Conservation (phyloP, 2,113 vertebrate genomes). For the Procavia capensis region DNA sequence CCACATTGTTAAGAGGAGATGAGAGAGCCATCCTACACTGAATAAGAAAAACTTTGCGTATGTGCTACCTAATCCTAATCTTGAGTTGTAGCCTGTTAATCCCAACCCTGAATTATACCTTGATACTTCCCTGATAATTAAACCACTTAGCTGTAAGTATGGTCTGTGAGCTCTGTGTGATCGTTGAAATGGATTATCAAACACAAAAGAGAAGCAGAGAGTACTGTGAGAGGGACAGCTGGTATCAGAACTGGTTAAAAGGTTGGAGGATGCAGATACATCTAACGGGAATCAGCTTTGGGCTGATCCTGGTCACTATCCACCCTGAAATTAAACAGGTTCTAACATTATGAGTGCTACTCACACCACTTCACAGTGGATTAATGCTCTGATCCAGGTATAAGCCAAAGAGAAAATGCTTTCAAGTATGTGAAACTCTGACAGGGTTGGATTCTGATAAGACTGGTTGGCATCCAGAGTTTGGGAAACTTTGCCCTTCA, state of each 20-base stretch:
- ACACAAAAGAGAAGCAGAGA: too few relatives aligned
- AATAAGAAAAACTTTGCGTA: neutral
- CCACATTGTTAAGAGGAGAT: neutral
- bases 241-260: too few relatives aligned
- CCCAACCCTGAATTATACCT: neutral
- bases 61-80: neutral
- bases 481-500: constrained; percentile 11
- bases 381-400: neutral
- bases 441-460: neutral
- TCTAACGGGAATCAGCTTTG: too few relatives aligned
- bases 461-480: neutral
- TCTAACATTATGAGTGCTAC: too few relatives aligned
- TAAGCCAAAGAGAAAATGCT: neutral
- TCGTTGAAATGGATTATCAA: too few relatives aligned
- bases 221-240: too few relatives aligned
- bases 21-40: neutral
- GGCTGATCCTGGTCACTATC: too few relatives aligned
- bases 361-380: neutral
- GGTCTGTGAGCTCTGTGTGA: too few relatives aligned
- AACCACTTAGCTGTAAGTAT: too few relatives aligned
- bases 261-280: too few relatives aligned
- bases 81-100: neutral
- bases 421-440: neutral
- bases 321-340: too few relatives aligned
- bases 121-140: too few relatives aligned